Base-by-base conservation (phyloP, 2,797 vertebrate genomes). In the Cynodonichthys magdalenae region DNA sequence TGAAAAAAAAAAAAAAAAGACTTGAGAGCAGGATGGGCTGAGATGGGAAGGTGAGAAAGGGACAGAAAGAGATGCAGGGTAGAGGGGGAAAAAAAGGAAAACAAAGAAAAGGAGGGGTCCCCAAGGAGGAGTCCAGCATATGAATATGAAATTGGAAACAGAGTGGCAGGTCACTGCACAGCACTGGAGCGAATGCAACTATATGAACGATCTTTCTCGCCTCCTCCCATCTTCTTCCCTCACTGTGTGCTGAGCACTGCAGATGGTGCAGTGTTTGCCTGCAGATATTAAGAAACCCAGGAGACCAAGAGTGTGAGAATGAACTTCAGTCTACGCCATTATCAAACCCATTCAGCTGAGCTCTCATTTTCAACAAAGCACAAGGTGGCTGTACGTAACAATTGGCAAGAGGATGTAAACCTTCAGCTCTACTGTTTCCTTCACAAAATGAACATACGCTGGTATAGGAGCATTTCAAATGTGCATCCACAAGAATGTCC, bases 1-100 rank as follows among this genome's bases (percentile, higher is more conserved):
- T 90, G 87, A 90, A 90, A 90, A 90, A 90, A 90, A 83, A 90
- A 90, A 90, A 90, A 90, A 90, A 83, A 74, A 5, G 73, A 89
- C 86, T 81, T 79, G 78, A 79, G 77, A 84, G 73, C 63, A 80
- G 79, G 81, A 85, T 63, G 61, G 72, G 77, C 87, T 82, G 87
- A 87, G 78, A 81, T 69, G 59, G 81, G 81, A 60, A 80, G 65
- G 54, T 55, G 61, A 77, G 66, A 42, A 58, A 47, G 73, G 58
- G 65, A 53, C 41, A 57, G 44, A 44, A 31, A 42, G 39, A 42
- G 53, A 31, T 27, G 17, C 54, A 28, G 44, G 74, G 77, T 56
- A 64, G 80, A 68, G 18, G 50, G 48, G 61, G 57, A 20, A 63
- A 76, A 69, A 74, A 55, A 39, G 52, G 39, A 66, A 85, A 69